Evolutionary conservation across 2,888 invertebrate species (phyloP).

Genomic region (Erebia ligea): DNA sequence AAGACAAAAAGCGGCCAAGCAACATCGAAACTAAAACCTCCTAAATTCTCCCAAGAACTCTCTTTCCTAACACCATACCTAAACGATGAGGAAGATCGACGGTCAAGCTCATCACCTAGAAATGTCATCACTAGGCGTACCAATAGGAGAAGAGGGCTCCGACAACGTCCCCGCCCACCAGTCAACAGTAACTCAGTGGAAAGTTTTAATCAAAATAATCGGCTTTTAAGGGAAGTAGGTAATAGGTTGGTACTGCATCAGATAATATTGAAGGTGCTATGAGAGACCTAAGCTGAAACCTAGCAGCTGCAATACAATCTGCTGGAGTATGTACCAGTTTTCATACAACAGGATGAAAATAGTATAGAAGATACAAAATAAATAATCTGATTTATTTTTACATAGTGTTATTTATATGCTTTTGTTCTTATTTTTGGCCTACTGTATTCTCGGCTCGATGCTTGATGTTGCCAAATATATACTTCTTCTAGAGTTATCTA

Average conservation of each 20-base stretch:
- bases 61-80: too few species aligned
- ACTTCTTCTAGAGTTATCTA: too few species aligned
- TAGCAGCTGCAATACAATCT: slow-evolving; percentile 9
- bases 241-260: slow-evolving; percentile 1
- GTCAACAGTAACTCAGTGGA: not conserved
- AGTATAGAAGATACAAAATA: too few species aligned
- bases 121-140: not conserved
- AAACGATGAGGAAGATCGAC: too few species aligned
- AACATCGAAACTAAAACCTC: too few species aligned
- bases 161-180: not conserved
- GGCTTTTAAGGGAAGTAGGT: not conserved
- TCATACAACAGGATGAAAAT: not conserved
- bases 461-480: not conserved
- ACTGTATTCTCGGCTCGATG: not conserved
- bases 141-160: not conserved
- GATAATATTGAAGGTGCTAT: slow-evolving; percentile 8
- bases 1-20: too few species aligned
- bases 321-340: slow-evolving; percentile 9
- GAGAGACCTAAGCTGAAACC: slow-evolving; percentile 5
- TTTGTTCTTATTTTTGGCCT: too few species aligned
- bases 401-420: not conserved
- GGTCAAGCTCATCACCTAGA: too few species aligned
- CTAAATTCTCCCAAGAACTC: too few species aligned
- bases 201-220: not conserved
- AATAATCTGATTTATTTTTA: not conserved